Evolutionary conservation across 2,888 invertebrate species (phyloP).

Genomic region (Liodrosophila aerea): DNA sequence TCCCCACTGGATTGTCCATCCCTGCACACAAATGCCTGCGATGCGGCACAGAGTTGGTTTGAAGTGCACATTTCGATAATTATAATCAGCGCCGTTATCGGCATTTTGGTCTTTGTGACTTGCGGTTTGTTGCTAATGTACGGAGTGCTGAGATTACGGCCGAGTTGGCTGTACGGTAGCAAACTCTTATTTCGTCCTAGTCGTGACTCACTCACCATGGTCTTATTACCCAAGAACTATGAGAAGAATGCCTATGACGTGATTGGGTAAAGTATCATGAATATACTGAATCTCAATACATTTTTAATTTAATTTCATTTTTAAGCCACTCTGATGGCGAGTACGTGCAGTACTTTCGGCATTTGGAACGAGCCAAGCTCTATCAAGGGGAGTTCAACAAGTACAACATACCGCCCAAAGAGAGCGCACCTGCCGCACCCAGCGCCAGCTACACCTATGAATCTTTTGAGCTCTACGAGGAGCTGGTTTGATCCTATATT

Average conservation of each 20-base stretch:
- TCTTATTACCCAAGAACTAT: constrained; percentile 45
- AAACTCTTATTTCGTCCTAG: constrained; percentile 38
- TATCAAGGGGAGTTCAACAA: constrained; percentile 40
- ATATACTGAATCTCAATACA: background rate
- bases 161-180: constrained; percentile 55
- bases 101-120: constrained; percentile 42
- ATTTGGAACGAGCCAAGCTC: constrained; percentile 36
- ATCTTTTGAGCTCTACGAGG: constrained; percentile 59
- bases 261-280: constrained; percentile 27
- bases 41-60: constrained; percentile 53
- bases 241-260: constrained; percentile 11
- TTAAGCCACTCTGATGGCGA: constrained; percentile 25
- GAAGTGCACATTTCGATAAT: constrained; percentile 30
- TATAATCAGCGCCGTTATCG: constrained; percentile 41
- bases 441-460: constrained; percentile 39
- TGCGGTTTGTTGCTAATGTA: constrained; percentile 58
- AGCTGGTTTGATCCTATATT: constrained; percentile 28
- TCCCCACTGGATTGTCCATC: constrained; percentile 72
- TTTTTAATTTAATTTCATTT: background rate
- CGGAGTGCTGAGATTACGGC: constrained; percentile 52
- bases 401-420: constrained; percentile 55
- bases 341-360: constrained; percentile 39
- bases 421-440: constrained; percentile 57
- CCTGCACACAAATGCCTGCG: constrained; percentile 45
- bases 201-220: constrained; percentile 36